Evolutionary conservation across 2,888 invertebrate species (phyloP).

Genomic region (Tyria jacobaeae): DNA sequence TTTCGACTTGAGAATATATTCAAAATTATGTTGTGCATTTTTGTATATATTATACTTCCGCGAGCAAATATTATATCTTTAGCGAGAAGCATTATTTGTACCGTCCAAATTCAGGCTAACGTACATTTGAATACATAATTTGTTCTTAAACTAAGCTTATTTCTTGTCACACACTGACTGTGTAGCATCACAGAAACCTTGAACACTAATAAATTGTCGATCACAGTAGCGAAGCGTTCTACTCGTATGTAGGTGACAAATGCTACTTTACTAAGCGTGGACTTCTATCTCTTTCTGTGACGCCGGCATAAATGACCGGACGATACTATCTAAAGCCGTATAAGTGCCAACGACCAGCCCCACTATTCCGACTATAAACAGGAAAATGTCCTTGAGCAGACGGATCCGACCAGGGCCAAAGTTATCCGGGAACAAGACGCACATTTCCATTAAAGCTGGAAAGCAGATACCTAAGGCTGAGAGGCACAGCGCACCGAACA

Average conservation of each 20-base stretch:
- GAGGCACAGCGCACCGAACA: slow-evolving; percentile 94
- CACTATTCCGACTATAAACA: slow-evolving; percentile 82
- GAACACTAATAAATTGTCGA: slow-evolving; percentile 6
- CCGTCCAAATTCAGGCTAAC: background rate
- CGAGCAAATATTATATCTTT: background rate
- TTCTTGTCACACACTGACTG: background rate
- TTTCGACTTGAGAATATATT: background rate
- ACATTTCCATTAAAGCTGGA: slow-evolving; percentile 87
- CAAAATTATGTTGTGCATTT: background rate
- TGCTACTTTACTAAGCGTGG: slow-evolving; percentile 3
- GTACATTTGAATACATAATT: background rate
- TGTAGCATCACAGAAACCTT: background rate
- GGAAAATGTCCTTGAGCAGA: slow-evolving; percentile 69
- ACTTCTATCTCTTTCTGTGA: slow-evolving; percentile 1
- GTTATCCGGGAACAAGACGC: slow-evolving; percentile 68
- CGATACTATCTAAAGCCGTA: slow-evolving; percentile 82
- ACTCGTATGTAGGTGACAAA: too few relatives aligned
- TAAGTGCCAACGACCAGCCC: slow-evolving; percentile 87
- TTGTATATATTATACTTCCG: background rate
- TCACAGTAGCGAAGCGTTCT: slow-evolving; percentile 9
- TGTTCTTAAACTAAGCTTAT: slow-evolving; percentile 7
- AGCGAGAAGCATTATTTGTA: background rate
- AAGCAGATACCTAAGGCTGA: slow-evolving; percentile 92
- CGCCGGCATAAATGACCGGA: slow-evolving; percentile 44
- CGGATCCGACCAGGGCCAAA: slow-evolving; percentile 42